A percentile compares a stretch with the other conserved stretches of the same genome.
These are phyloP conservation scores for Cettia cetti DNA, from an alignment of 2,113 vertebrate genomes.

Conservation along the genomic window DNA sequence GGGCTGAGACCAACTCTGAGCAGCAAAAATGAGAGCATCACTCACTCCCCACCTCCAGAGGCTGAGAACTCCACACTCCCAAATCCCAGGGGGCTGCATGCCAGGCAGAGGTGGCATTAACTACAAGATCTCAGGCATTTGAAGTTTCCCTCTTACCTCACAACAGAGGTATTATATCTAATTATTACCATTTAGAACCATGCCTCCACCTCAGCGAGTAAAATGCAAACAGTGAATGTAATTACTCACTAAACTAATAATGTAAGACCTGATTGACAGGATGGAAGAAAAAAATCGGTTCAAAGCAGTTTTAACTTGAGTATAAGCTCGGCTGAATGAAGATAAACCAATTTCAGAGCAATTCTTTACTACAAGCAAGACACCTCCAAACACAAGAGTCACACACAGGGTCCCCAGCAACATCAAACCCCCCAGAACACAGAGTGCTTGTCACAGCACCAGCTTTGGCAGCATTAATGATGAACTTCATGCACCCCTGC, in stretches of 20 bases:
- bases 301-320: neutral
- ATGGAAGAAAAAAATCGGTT: neutral
- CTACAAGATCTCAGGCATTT: neutral
- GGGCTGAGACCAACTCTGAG: neutral
- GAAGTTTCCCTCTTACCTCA: neutral
- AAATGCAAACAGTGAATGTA: neutral
- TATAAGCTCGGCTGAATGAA: neutral
- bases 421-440: neutral
- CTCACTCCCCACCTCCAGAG: neutral
- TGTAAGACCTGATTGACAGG: neutral
- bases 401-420: neutral
- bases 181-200: slow-evolving; percentile 2
- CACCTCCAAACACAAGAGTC: neutral
- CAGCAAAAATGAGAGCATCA: neutral
- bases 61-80: neutral
- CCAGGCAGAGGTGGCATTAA: neutral
- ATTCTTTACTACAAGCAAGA: neutral
- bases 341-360: neutral
- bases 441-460: neutral
- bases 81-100: neutral
- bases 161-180: neutral
- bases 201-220: neutral
- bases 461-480: slow-evolving; percentile 7
- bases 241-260: slow-evolving; percentile 1
- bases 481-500: slow-evolving; percentile 35